These are phyloP conservation scores for Indicator maculatus DNA, from an alignment of 2,113 vertebrate genomes.

Conservation along the genomic window DNA sequence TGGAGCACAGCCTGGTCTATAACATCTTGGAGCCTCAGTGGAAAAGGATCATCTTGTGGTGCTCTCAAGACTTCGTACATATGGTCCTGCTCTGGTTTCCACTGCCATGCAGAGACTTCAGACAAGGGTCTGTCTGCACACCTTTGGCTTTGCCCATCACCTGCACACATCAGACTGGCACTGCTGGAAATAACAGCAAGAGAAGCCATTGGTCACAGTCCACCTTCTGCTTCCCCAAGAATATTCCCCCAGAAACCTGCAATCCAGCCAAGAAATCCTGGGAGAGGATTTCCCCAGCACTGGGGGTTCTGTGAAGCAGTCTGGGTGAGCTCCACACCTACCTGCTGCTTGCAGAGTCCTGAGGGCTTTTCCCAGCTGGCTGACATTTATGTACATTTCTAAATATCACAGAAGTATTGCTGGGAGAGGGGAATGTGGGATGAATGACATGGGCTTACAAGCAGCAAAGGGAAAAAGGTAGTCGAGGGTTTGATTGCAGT, in stretches of 20 bases:
- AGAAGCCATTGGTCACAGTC: fast-evolving
- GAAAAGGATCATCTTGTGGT: not conserved
- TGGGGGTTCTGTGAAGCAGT: fast-evolving
- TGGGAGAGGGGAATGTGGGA: not conserved
- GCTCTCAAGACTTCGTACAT: not conserved
- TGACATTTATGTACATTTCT: slow-evolving; percentile 37
- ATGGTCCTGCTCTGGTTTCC: not conserved
- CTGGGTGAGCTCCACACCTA: fast-evolving
- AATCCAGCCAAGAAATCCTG: not conserved
- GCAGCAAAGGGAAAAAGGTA: not conserved
- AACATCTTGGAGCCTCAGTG: not conserved
- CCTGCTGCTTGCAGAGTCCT: not conserved
- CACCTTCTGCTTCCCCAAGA: not conserved
- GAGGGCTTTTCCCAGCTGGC: not conserved
- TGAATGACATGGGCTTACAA: not conserved
- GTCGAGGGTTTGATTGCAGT: not conserved
- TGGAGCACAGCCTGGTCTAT: not conserved
- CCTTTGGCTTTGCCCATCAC: not conserved
- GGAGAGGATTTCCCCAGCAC: not conserved
- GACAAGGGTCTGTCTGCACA: not conserved
- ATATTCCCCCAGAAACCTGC: not conserved
- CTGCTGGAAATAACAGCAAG: not conserved
- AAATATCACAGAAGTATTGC: slow-evolving; percentile 6
- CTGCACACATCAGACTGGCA: not conserved
- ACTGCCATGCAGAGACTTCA: not conserved